Base-by-base conservation (phyloP, 2,797 vertebrate genomes). In the Apodemus agrarius region DNA sequence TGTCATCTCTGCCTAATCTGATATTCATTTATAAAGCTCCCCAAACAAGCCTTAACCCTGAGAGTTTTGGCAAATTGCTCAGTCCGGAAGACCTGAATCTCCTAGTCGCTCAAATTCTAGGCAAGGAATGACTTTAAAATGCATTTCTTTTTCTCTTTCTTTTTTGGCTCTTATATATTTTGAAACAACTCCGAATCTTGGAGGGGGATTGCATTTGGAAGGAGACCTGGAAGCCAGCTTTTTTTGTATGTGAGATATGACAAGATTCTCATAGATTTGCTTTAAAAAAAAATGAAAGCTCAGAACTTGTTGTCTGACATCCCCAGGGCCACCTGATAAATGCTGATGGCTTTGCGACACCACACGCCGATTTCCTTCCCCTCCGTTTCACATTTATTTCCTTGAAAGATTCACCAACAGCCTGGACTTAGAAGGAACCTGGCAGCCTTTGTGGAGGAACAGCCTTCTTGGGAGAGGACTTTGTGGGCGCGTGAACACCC, bases 231-330 rank as follows among this genome's bases (percentile, higher is more conserved):
- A 95, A 88, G 81, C 61, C 34, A 82, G 69, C 49, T 92, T 13
- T 85, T 93, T 97, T 93, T 90, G 16, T 95, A 16, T 76, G 57
- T 97, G 87, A 90, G 95, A 49, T 95, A 78, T 91, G 89, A 97
- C 91, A 92, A 89, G 95, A 96, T 96, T 95, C 87, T 97, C 82
- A 80, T 95, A 92, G 96, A 95, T 97, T 4, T 17, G 34, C 81
- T 97, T 94, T 93, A 97, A 94, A 93, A 59, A n/a, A 59, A 98
- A 97, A 97, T 14, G 12, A 96, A 97, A 93, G 54, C 76, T 93
- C 57, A 24, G 52, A 90, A 95, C 92, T 80, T 89, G 88, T 93
- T 94, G 69, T 1, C 37, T 67, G 96, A 0, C 54, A 74, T 97
- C 96, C 95, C 86, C n/a, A 16, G 63, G 94, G 91, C 92, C 80